Evolutionary conservation across 2,113 vertebrate genomes (phyloP).

Genomic region (Actenoides hombroni): DNA sequence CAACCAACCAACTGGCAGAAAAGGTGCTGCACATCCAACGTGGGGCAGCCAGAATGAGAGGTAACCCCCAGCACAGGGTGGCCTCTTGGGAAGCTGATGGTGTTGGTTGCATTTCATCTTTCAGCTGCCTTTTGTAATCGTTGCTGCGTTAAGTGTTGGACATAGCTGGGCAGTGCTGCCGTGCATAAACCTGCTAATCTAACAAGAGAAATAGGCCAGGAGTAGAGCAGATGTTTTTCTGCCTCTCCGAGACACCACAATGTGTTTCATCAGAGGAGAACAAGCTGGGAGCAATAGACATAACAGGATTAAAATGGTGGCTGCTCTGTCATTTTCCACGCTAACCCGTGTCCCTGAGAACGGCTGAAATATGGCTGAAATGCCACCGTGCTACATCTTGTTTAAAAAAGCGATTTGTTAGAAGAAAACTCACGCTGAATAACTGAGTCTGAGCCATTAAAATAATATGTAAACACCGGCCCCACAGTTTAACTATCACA

Average conservation of each 20-base stretch:
- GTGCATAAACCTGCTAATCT: not conserved
- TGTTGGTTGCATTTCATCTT: not conserved
- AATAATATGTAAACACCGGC: constrained; percentile 11
- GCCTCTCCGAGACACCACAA: not conserved
- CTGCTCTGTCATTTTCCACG: not conserved
- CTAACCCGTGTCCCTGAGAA: not conserved
- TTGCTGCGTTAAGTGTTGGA: not conserved
- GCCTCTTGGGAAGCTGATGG: accelerated
- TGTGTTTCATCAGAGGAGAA: not conserved
- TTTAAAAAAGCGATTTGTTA: constrained; percentile 27
- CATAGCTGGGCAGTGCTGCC: not conserved
- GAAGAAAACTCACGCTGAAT: not conserved
- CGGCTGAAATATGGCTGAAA: not conserved
- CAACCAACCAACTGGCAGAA: not conserved
- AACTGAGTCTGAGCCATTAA: not conserved
- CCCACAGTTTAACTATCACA: not conserved
- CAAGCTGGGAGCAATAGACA: constrained; percentile 11
- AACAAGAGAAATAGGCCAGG: not conserved
- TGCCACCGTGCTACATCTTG: not conserved
- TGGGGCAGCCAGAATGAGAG: not conserved
- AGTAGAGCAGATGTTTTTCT: not conserved
- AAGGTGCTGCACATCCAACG: accelerated
- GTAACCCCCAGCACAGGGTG: not conserved
- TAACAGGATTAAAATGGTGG: constrained; percentile 43
- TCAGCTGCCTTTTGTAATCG: not conserved